Evolutionary conservation across 2,888 invertebrate genomes (phyloP).

Genomic region (Caenorhabditis panamensis): DNA sequence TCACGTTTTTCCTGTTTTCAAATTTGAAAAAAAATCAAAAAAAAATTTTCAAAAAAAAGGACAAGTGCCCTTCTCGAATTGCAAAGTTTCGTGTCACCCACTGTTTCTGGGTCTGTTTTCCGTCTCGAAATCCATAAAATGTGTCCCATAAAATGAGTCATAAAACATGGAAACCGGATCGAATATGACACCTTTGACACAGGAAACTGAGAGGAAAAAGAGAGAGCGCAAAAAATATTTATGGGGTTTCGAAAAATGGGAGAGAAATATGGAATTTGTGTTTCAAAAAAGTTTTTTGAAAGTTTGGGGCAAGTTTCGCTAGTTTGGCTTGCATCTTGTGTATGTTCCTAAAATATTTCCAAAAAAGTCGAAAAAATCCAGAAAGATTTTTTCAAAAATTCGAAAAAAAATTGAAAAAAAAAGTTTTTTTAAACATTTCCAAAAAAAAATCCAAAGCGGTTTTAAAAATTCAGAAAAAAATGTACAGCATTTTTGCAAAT

Average conservation of each 20-base stretch:
- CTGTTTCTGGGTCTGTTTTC: not conserved
- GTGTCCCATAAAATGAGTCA: conserved; percentile 34
- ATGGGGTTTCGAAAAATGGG: not conserved
- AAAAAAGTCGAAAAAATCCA: too few species aligned
- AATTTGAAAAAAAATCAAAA: too few species aligned
- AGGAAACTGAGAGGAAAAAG: not conserved
- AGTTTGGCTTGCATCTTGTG: too few species aligned
- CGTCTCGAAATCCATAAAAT: conserved; percentile 1
- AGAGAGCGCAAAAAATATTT: not conserved
- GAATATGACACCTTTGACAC: conserved; percentile 2
- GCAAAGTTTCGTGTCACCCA: conserved; percentile 44
- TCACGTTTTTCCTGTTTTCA: too few species aligned
- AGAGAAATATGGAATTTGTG: too few species aligned
- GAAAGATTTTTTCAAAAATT: too few species aligned
- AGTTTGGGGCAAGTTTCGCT: too few species aligned
- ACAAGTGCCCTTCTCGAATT: conserved; percentile 16
- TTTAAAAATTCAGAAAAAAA: not conserved
- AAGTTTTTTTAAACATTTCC: not conserved
- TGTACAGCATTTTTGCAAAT: not conserved
- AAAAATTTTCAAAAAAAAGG: conserved; percentile 2
- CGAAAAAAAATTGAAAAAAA: not conserved
- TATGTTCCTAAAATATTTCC: too few species aligned
- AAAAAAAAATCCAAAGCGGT: not conserved
- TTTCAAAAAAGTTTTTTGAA: too few species aligned
- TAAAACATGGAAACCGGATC: conserved; percentile 33